Evolutionary conservation across 2,113 vertebrate genomes (phyloP).

Genomic region (Pseudonaja textilis): DNA sequence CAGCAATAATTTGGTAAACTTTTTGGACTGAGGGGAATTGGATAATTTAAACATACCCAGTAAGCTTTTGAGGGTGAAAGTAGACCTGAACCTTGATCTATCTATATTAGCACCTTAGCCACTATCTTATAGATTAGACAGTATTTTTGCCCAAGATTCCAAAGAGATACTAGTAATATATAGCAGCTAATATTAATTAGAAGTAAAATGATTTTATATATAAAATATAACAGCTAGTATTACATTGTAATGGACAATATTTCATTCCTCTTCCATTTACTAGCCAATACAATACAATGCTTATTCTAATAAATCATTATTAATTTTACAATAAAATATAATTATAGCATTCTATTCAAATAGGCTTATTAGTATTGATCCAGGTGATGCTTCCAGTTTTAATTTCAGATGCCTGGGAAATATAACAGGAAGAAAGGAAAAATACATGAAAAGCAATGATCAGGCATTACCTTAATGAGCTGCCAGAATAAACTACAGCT

Average conservation of each 20-base stretch:
- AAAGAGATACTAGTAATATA: not conserved
- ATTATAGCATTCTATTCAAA: not conserved
- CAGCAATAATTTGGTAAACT: too few species aligned
- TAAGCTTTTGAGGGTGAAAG: too few species aligned
- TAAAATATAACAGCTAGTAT: not conserved
- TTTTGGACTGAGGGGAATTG: too few species aligned
- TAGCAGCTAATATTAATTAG: not conserved
- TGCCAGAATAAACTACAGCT: constrained; percentile 13
- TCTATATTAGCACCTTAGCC: not conserved
- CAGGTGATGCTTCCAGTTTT: not conserved
- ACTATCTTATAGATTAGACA: not conserved
- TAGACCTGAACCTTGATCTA: too few species aligned
- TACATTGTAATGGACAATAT: not conserved
- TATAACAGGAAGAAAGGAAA: not conserved
- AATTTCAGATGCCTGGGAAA: not conserved
- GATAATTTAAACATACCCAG: too few species aligned
- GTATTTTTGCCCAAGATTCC: not conserved
- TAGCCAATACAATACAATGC: not conserved
- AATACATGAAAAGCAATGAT: not conserved
- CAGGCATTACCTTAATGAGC: not conserved
- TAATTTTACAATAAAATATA: not conserved
- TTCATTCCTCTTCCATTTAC: not conserved
- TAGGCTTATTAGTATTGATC: not conserved
- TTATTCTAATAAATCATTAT: not conserved
- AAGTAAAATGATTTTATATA: not conserved